phyloP scores from a whole-genome alignment of 1,140 invertebrate species.

The Lineus longissimus region DNA sequence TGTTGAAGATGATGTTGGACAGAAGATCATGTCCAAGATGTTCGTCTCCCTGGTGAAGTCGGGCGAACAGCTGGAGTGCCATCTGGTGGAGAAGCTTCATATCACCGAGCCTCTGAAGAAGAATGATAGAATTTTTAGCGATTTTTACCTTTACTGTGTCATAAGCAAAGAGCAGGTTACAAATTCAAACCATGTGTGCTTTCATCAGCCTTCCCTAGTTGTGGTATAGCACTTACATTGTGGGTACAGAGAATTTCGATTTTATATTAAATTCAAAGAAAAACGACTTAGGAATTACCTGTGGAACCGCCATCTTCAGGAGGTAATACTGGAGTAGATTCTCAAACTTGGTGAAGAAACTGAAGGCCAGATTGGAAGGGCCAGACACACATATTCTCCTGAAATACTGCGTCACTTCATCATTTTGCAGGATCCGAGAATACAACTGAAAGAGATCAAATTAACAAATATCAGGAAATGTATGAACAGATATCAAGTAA shows the following conservation, averaged over 20 bases:
- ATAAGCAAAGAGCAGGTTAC: not conserved
- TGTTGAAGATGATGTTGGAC: slow-evolving; percentile 37
- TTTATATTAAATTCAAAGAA: slow-evolving; percentile 1
- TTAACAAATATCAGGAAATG: not conserved
- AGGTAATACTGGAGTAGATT: slow-evolving; percentile 37
- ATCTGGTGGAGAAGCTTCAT: slow-evolving; percentile 31
- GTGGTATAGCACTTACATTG: not conserved
- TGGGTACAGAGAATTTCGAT: too few relatives aligned
- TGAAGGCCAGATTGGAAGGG: slow-evolving; percentile 17
- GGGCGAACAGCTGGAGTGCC: slow-evolving; percentile 30
- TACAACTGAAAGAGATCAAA: slow-evolving; percentile 19
- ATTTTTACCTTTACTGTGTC: not conserved
- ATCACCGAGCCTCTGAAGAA: slow-evolving; percentile 6
- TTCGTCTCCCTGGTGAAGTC: slow-evolving; percentile 43
- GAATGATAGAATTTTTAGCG: not conserved
- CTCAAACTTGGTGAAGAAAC: slow-evolving; percentile 42
- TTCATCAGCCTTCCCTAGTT: not conserved
- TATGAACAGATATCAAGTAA: too few relatives aligned
- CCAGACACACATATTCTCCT: slow-evolving; percentile 22
- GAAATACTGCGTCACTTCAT: slow-evolving; percentile 28
- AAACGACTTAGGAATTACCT: slow-evolving; percentile 18
- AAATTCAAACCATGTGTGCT: too few relatives aligned
- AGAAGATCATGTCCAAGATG: slow-evolving; percentile 38
- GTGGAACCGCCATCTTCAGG: slow-evolving; percentile 27
- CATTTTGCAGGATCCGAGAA: slow-evolving; percentile 18